These are phyloP conservation scores for Craterocephalus amniculus DNA, from an alignment of 2,797 vertebrate genomes.

Conservation along the genomic window DNA sequence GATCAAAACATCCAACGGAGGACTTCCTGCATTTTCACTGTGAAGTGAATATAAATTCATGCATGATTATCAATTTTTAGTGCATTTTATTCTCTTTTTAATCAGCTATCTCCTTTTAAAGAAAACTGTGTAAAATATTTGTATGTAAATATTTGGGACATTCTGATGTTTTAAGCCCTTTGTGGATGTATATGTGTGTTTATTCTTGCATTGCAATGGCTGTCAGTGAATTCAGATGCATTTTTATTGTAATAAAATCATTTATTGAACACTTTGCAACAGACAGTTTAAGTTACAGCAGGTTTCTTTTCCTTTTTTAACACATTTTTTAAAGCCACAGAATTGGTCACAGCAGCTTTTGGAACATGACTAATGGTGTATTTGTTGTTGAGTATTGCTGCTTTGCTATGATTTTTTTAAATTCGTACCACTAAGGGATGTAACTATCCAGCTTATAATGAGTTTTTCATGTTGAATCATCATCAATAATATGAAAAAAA, in stretches of 20 bases:
- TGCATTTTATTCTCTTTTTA: conserved; percentile 20
- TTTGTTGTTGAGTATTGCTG: neutral
- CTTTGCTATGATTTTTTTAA: neutral
- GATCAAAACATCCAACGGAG: neutral
- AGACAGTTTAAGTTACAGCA: conserved; percentile 2
- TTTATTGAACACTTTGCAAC: conserved; percentile 24
- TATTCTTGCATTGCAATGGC: conserved; percentile 13
- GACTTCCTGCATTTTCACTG: neutral
- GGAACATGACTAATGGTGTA: neutral
- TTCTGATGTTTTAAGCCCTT: conserved; percentile 21
- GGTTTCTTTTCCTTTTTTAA: neutral
- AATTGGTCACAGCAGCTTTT: neutral
- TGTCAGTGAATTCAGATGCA: conserved; percentile 22
- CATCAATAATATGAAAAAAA: neutral
- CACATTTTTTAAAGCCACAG: neutral
- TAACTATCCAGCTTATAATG: too few species aligned
- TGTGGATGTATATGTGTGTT: conserved; percentile 5
- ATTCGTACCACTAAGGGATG: neutral
- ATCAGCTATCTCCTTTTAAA: neutral
- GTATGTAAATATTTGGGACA: conserved; percentile 62
- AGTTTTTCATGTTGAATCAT: neutral
- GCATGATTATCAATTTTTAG: conserved; percentile 11
- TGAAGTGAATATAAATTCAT: conserved; percentile 1
- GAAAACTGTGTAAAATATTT: neutral
- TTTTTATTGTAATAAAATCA: conserved; percentile 65